These are phyloP conservation scores for Mormyrus proboscirostris DNA, from an alignment of 2,797 vertebrate genomes.

Conservation along the genomic window DNA sequence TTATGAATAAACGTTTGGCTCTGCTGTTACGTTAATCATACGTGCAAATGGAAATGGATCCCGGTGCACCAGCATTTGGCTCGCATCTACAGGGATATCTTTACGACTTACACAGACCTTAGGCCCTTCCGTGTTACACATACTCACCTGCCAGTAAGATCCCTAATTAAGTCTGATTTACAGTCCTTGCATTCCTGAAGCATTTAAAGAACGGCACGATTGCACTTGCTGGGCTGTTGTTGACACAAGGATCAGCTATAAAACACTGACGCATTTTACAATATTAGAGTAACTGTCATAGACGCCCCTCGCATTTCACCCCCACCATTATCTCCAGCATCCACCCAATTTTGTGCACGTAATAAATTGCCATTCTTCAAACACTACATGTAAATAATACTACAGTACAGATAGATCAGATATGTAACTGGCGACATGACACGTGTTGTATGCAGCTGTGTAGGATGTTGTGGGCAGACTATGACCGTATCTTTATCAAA, in stretches of 20 bases:
- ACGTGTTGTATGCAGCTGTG: not conserved
- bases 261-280: not conserved
- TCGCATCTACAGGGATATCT: not conserved
- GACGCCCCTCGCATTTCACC: not conserved
- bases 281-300: slow-evolving; percentile 2
- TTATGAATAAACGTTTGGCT: not conserved
- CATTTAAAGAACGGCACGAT: not conserved
- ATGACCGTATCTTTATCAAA: not conserved
- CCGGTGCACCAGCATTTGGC: not conserved
- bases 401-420: slow-evolving; percentile 1
- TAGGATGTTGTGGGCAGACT: not conserved
- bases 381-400: not conserved
- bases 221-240: not conserved
- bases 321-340: not conserved
- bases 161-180: slow-evolving; percentile 13
- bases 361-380: not conserved
- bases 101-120: not conserved
- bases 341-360: not conserved
- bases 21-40: not conserved
- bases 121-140: not conserved
- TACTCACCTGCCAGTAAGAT: slow-evolving; percentile 7
- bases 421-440: not conserved
- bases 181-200: not conserved
- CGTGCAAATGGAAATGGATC: not conserved
- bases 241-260: not conserved